Evolutionary conservation across 2,113 vertebrate genomes (phyloP), one percentile per base, ranked within the genome.

Genomic region (Burhinus bistriatus): DNA sequence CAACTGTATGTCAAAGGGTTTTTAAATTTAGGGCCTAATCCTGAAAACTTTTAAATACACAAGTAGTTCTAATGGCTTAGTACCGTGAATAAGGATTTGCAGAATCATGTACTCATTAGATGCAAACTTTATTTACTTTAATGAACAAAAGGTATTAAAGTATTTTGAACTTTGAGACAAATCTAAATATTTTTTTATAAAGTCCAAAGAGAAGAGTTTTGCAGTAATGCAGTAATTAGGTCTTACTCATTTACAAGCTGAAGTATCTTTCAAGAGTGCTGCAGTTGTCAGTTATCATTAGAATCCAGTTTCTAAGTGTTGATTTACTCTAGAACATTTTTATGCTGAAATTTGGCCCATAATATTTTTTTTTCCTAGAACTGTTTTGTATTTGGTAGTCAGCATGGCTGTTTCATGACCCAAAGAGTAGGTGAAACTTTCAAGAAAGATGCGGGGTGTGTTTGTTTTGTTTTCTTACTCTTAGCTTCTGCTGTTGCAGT

Each of bases 41-140:
- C 77, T 96, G 79, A 65, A 94, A 91, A 89, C 40, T 79, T 87
- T 54, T 79, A 95, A 91, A 82, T 79, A 95, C 87, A 96, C 93
- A 84, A 89, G 52, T 82, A 93, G 61, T 79, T n/a, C 57, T 92
- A 89, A 52, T 89, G 69, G 57, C 91, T 96, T 17, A 34, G 25
- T 34, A 11, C 47, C 34, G 38, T 34, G 38, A 72, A 70, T 68
- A 59, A 82, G 52, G 73, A 84, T 91, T 96, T 93, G 69, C 52
- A 95, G 65, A 89, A 72, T 76, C 40, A 47, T 52, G 30, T 88
- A 88, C 70, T 93, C 66, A 82, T 84, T 76, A 89, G 61, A 69
- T 87, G 57, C 54, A 72, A 73, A 92, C 61, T 80, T 87, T 45
- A 40, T 79, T 89, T 93, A 40, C 36, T 95, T 92, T 75, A 71